Conservation (phyloP, 2,888 invertebrate genomes). For the Tineola bisselliella region DNA sequence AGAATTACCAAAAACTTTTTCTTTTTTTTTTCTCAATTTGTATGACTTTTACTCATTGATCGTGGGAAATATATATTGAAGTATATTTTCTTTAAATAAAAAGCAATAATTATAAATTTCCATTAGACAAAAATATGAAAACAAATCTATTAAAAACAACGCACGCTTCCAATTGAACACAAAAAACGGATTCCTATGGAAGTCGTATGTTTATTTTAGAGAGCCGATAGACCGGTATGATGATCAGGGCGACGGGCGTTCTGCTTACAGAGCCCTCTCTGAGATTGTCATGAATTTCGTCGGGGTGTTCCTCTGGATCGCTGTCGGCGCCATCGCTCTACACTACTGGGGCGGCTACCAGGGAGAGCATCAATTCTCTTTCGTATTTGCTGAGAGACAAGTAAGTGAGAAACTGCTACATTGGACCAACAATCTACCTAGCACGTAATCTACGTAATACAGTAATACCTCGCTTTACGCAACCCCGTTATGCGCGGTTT, state of each 20-base stretch:
- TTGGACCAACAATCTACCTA: no score
- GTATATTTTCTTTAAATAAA: no score
- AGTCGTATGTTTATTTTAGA: not conserved
- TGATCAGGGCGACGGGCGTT: not conserved
- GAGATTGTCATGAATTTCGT: slow-evolving; percentile 90
- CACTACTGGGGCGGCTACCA: slow-evolving; percentile 92
- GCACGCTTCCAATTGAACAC: not conserved
- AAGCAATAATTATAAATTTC: no score
- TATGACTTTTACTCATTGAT: no score
- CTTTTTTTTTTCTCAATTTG: no score
- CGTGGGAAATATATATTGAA: no score
- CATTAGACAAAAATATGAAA: not conserved
- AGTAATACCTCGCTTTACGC: no score
- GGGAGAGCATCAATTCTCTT: slow-evolving; percentile 79
- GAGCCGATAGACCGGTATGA: not conserved
- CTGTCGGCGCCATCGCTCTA: slow-evolving; percentile 85
- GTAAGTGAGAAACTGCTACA: slow-evolving; percentile 30
- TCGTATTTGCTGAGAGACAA: slow-evolving; percentile 79
- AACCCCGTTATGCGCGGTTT: no score
- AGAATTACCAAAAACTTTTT: no score
- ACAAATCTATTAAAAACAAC: not conserved
- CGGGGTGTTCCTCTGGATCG: slow-evolving; percentile 85
- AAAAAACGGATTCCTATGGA: not conserved
- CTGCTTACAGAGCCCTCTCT: slow-evolving; percentile 70
- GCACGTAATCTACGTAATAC: no score